Base-by-base conservation (phyloP, 2,888 invertebrate species). In the Hydrotaea cyrtoneurina region DNA sequence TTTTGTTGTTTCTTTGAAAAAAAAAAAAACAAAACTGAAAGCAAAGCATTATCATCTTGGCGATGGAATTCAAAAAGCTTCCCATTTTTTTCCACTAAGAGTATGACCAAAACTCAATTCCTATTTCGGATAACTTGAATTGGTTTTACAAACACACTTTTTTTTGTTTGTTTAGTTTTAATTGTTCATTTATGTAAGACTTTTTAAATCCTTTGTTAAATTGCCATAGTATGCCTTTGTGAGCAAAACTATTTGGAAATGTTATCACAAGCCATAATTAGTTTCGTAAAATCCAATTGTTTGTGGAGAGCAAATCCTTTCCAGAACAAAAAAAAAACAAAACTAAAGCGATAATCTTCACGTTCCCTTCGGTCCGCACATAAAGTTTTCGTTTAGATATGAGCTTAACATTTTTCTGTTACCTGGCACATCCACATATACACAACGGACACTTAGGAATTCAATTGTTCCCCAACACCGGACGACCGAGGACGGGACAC, bases 321-420 rank as follows among this genome's bases (percentile, higher is more conserved):
- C 15, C 59, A 53, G 21, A 57, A 57, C 15, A 43, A 10, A 43
- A 57, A 11, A 21, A 21, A 57, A n/a, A 57, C 13, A 23, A 23
- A 26, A 59, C 59, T n/a, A 59, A 59, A 15, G 10, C 5, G 10
- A 43, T 43, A 43, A 43, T 43, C 43, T 43, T 2, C 43, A 11
- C 15, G 21, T 59, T 59, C 59, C 43, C 43, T 11, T 43, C 43
- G n/a, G n/a, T n/a, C n/a, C n/a, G n/a, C n/a, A n/a, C n/a, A n/a
- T n/a, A n/a, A n/a, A n/a, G n/a, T n/a, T 59, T 3, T 31, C 50
- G n/a, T 62, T 62, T 62, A 62, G 31, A 62, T 62, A 23, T 62
- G 62, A 62, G 62, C 62, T 62, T 31, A 31, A 36, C n/a, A 31
- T 31, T 62, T n/a, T 26, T 26, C 13, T 59, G 17, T n/a, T 57